Conservation (phyloP, 2,797 vertebrate genomes). For the Alosa sapidissima region DNA sequence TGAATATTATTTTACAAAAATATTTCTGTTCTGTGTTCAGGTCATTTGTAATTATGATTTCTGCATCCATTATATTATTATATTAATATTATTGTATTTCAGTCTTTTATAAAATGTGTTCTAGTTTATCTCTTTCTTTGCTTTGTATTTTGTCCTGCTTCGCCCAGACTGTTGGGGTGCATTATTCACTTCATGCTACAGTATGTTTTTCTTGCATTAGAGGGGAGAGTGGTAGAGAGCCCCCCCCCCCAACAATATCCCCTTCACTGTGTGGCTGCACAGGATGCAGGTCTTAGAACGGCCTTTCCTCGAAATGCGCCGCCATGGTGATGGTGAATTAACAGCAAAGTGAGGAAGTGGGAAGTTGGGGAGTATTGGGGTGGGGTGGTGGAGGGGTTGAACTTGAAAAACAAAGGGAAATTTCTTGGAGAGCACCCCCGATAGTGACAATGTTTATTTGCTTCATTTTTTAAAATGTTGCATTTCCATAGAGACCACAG, state of each 20-base stretch:
- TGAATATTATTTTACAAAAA: constrained; percentile 46
- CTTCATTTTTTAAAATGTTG: constrained; percentile 60
- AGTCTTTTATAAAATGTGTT: constrained; percentile 48
- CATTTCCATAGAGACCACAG: constrained; percentile 70
- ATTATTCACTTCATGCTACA: constrained; percentile 11
- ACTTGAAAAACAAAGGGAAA: constrained; percentile 54
- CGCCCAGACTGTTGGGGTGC: neutral
- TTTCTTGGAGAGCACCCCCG: constrained; percentile 57
- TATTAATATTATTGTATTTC: constrained; percentile 44
- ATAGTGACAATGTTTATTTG: constrained; percentile 48
- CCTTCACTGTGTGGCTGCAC: constrained; percentile 60
- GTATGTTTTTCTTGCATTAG: constrained; percentile 39
- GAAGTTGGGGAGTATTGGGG: neutral
- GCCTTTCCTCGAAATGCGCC: constrained; percentile 6
- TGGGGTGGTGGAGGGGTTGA: constrained; percentile 34
- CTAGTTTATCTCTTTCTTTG: constrained; percentile 39
- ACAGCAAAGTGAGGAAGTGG: neutral
- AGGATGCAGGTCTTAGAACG: constrained; percentile 60
- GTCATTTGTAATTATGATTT: constrained; percentile 58
- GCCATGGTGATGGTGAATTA: constrained; percentile 24
- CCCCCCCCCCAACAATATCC: constrained; percentile 41
- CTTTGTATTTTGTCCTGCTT: constrained; percentile 1
- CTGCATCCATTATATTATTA: constrained; percentile 42
- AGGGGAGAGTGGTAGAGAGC: constrained; percentile 8
- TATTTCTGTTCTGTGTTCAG: constrained; percentile 60